Evolutionary conservation across 53 echinoderm and acorn worm species (phyloP).

Genomic region (Luidia sarsii): DNA sequence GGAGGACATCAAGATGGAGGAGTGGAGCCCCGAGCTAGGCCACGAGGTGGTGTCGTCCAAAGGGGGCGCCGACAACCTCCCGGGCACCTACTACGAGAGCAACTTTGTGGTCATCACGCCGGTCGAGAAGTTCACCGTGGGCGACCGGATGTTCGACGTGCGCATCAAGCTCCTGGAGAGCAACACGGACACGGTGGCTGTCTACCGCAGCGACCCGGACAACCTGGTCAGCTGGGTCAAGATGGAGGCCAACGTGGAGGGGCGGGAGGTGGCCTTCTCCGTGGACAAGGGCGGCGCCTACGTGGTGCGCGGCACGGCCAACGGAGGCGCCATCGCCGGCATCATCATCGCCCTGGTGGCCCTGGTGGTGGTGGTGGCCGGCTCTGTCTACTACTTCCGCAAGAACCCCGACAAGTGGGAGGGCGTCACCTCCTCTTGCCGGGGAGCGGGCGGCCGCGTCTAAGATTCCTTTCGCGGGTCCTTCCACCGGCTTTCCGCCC

Average conservation of each 20-base stretch:
- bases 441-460: neutral
- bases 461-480: too few relatives aligned
- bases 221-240: slow-evolving; percentile 78
- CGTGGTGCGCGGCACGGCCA: slow-evolving; percentile 65
- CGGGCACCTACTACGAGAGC: slow-evolving; percentile 80
- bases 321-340: slow-evolving; percentile 75
- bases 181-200: slow-evolving; percentile 61
- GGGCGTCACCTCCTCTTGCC: slow-evolving; percentile 24
- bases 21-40: slow-evolving; percentile 73
- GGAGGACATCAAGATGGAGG: slow-evolving; percentile 82
- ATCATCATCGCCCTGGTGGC: slow-evolving; percentile 69
- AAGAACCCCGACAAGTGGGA: slow-evolving; percentile 74
- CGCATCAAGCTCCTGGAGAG: slow-evolving; percentile 58
- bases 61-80: slow-evolving; percentile 62
- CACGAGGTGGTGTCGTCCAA: slow-evolving; percentile 58
- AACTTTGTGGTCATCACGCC: slow-evolving; percentile 83
- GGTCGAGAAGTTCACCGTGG: slow-evolving; percentile 66
- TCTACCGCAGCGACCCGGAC: slow-evolving; percentile 79
- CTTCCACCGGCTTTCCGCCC: too few relatives aligned
- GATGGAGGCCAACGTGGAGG: slow-evolving; percentile 52
- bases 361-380: slow-evolving; percentile 65
- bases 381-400: slow-evolving; percentile 73
- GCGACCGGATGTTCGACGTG: slow-evolving; percentile 60
- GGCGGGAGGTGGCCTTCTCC: slow-evolving; percentile 57
- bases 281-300: slow-evolving; percentile 75